phyloP scores from a whole-genome alignment of 2,888 invertebrate genomes.

The Tuta absoluta region DNA sequence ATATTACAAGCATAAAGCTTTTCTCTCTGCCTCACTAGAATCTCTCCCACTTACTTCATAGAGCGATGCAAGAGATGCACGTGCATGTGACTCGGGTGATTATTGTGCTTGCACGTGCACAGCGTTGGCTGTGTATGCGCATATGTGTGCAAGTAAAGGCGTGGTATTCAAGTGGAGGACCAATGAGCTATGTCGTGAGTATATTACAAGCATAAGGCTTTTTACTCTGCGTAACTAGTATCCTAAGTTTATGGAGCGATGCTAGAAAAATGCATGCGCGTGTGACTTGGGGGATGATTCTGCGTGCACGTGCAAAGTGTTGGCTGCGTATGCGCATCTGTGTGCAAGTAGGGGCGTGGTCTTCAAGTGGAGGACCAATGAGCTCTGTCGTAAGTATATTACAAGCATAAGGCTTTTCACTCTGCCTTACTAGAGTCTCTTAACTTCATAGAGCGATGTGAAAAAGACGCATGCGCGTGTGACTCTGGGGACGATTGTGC shows the following conservation, averaged over 20 bases:
- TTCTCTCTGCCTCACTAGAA: conserved; percentile 88
- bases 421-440: too few relatives aligned
- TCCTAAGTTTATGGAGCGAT: not conserved
- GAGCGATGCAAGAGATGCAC: conserved; percentile 91
- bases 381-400: too few relatives aligned
- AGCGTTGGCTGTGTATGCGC: conserved; percentile 92
- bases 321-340: not conserved
- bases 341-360: not conserved
- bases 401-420: too few relatives aligned
- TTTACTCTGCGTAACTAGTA: not conserved
- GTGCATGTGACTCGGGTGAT: conserved; percentile 93
- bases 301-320: too few relatives aligned
- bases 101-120: conserved; percentile 94
- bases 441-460: not conserved
- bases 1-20: conserved; percentile 64
- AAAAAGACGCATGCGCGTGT: conserved; percentile 92
- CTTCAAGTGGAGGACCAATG: too few relatives aligned
- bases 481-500: conserved; percentile 92
- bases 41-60: conserved; percentile 86
- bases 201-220: conserved; percentile 16
- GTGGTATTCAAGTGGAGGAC: conserved; percentile 91
- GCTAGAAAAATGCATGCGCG: not conserved
- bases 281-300: not conserved
- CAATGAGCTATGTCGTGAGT: conserved; percentile 91
- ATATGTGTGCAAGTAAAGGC: conserved; percentile 89